Percentiles rank a stretch among this genome's conserved stretches.
These are phyloP conservation scores for Leptinotarsa defecta DNA, from an alignment of 1,140 invertebrate genomes.

Conservation along the genomic window DNA sequence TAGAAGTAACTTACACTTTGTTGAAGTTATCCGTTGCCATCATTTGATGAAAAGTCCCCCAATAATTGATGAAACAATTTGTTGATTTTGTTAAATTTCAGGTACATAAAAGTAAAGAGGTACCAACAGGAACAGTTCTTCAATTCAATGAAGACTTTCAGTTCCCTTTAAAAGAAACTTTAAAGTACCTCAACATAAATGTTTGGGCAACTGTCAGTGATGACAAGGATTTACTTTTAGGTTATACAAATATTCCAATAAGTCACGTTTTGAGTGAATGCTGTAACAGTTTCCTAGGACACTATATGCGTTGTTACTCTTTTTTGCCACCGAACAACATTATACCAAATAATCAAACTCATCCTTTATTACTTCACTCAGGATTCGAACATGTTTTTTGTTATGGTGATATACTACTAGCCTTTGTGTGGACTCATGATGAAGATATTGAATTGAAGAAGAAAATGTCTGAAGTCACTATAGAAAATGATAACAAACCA, in stretches of 20 bases:
- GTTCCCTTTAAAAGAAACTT: conserved; percentile 71
- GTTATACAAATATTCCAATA: conserved; percentile 80
- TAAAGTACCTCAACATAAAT: conserved; percentile 81
- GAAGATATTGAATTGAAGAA: conserved; percentile 53
- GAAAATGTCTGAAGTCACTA: conserved; percentile 43
- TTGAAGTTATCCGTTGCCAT: neutral
- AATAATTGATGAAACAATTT: too few species aligned
- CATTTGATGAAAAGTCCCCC: neutral
- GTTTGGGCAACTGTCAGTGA: conserved; percentile 67
- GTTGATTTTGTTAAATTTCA: neutral
- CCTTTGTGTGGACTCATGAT: conserved; percentile 73
- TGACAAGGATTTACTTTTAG: conserved; percentile 67
- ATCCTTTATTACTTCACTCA: conserved; percentile 71
- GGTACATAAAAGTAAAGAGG: conserved; percentile 58
- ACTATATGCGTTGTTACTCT: conserved; percentile 76
- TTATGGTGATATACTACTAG: conserved; percentile 85
- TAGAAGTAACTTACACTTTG: neutral
- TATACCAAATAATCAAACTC: conserved; percentile 59
- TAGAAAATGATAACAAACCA: conserved; percentile 39
- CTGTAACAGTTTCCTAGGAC: conserved; percentile 76
- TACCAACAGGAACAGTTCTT: conserved; percentile 60
- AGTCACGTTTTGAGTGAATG: conserved; percentile 78
- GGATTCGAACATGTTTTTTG: conserved; percentile 89
- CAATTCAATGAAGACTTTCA: conserved; percentile 76
- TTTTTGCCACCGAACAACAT: conserved; percentile 72